Evolutionary conservation across 2,113 vertebrate genomes (phyloP), one percentile per base, ranked within the genome.

Genomic region (Cyanoliseus patagonus): DNA sequence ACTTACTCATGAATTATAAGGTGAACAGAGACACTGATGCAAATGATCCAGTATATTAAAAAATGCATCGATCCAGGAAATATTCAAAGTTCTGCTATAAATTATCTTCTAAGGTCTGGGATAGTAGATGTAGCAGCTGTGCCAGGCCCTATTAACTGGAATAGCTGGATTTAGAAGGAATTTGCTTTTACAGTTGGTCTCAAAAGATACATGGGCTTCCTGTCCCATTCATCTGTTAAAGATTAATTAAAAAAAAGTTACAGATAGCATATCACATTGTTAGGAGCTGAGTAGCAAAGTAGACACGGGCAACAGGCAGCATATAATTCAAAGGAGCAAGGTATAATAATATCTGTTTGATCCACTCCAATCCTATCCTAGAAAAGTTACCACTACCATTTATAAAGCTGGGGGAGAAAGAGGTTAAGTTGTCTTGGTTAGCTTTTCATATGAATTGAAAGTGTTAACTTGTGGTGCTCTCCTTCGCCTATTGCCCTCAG

Each of bases 21-120:
- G 91, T 96, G 96, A 96, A 94, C 66, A 94, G 94, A 96, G 91
- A 96, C 92, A 94, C 77, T 82, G 90, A 95, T 95, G 91, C 88
- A 97, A 96, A 96, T 94, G 92, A 94, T 92, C 86, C 83, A 96
- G 95, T 95, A 93, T 96, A 96, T 96, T 96, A 95, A 96, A 96
- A 97, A 95, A 95, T 89, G 91, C 70, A 97, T 62, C 83, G 94
- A 96, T 91, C 96, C 96, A 97, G 95, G 92, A 95, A 97, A 87
- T 81, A 83, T 82, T 92, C 92, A 92, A 91, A 94, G 83, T 92
- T 95, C 83, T 94, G 70, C 85, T 83, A 94, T 94, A 93, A 94
- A 92, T 96, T 92, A 94, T 80, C 47, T 96, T 95, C 92, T 96
- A 89, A 95, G 83, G 44, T 86, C 83, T 94, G 64, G 44, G 86